These are phyloP conservation scores for Mizuhopecten yessoensis DNA, from an alignment of 1,140 invertebrate genomes.

Conservation along the genomic window DNA sequence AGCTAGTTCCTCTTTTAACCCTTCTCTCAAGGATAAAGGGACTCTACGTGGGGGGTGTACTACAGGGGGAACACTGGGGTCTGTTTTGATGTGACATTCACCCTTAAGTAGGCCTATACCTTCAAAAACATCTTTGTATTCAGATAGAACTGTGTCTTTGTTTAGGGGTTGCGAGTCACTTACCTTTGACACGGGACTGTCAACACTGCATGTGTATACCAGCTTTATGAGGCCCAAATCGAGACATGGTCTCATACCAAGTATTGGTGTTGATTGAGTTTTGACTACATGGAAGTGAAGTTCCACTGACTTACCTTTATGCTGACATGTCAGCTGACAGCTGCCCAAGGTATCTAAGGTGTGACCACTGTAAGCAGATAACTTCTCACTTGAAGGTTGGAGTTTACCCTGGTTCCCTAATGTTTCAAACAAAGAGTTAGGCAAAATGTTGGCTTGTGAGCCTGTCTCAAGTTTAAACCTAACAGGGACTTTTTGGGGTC, in stretches of 20 bases:
- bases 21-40: constrained; percentile 63
- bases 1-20: constrained; percentile 56
- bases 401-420: neutral
- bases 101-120: no score
- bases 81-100: no score
- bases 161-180: no score
- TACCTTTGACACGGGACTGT: no score
- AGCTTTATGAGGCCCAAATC: no score
- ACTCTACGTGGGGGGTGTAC: constrained; percentile 67
- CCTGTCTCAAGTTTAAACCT: constrained; percentile 60
- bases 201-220: no score
- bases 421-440: constrained; percentile 28
- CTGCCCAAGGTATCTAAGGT: constrained; percentile 32
- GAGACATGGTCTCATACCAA: no score
- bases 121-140: no score
- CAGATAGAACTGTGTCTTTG: no score
- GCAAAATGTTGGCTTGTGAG: constrained; percentile 58
- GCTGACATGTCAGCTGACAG: constrained; percentile 40
- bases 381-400: neutral
- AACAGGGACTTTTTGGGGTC: neutral
- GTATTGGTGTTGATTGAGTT: constrained; percentile 25
- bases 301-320: neutral
- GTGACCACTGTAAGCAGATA: constrained; percentile 59
- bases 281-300: constrained; percentile 51
- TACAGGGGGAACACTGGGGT: no score